Conservation (phyloP, 2,797 vertebrate genomes). For the Microctenopoma stevenorrisi region DNA sequence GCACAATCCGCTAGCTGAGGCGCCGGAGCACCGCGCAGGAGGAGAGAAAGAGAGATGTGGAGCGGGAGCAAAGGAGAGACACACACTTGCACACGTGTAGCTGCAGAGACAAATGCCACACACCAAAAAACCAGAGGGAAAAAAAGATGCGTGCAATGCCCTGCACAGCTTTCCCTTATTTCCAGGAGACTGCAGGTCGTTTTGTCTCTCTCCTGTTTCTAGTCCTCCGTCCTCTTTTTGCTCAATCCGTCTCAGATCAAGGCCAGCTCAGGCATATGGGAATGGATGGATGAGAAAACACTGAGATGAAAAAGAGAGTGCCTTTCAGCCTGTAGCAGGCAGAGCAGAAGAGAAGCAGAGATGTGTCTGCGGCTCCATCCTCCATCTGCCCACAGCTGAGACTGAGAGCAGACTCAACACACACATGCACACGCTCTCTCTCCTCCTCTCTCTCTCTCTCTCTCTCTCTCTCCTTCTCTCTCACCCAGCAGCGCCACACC, state of each 20-base stretch:
- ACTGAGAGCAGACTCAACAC: conserved; percentile 91
- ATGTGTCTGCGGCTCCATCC: conserved; percentile 87
- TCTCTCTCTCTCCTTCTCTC: conserved; percentile 33
- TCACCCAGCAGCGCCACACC: conserved; percentile 81
- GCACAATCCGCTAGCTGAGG: conserved; percentile 71
- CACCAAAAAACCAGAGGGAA: conserved; percentile 48
- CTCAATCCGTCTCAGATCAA: conserved; percentile 71
- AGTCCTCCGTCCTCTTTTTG: conserved; percentile 63
- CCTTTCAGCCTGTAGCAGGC: conserved; percentile 92
- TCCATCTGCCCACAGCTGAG: conserved; percentile 95
- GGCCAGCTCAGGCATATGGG: conserved; percentile 59
- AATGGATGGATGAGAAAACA: conserved; percentile 82
- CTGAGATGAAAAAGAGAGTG: conserved; percentile 76
- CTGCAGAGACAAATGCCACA: conserved; percentile 57
- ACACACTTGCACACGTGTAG: conserved; percentile 66
- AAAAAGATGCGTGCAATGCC: conserved; percentile 47
- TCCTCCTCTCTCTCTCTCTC: conserved; percentile 3
- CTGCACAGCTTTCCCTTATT: conserved; percentile 43
- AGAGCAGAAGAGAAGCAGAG: conserved; percentile 89
- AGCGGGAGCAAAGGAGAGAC: conserved; percentile 39
- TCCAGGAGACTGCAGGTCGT: conserved; percentile 65
- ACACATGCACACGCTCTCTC: conserved; percentile 45
- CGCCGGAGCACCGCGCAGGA: conserved; percentile 55
- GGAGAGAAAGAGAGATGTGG: conserved; percentile 36
- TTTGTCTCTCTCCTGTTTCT: conserved; percentile 61